These are phyloP conservation scores for Agapostemon virescens DNA, from an alignment of 2,888 invertebrate genomes.

Conservation along the genomic window DNA sequence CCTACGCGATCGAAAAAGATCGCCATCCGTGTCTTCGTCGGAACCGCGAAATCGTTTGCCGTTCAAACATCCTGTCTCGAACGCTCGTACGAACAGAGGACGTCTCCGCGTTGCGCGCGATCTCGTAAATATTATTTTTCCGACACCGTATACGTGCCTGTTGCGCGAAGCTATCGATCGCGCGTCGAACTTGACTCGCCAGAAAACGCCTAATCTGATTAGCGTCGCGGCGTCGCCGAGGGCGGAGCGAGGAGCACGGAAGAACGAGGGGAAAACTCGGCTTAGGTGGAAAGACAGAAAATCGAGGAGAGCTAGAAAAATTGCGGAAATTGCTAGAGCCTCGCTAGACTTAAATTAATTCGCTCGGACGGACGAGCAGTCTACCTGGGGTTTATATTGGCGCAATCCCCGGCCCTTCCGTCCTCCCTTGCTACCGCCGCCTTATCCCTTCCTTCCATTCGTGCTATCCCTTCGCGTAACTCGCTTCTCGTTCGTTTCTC, in stretches of 20 bases:
- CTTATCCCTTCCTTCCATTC: slow-evolving; percentile 18
- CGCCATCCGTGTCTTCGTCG: background rate
- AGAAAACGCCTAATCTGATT: slow-evolving; percentile 68
- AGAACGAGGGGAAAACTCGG: background rate
- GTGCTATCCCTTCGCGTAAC: background rate
- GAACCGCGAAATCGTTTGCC: background rate
- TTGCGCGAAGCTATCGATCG: slow-evolving; percentile 49
- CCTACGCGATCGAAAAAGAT: background rate
- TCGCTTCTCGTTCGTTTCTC: background rate
- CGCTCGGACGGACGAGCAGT: slow-evolving; percentile 67
- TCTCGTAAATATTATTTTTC: background rate
- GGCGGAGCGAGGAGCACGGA: background rate
- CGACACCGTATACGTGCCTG: slow-evolving; percentile 27
- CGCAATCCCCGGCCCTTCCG: slow-evolving; percentile 46
- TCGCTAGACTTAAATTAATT: slow-evolving; percentile 74
- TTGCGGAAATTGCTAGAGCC: slow-evolving; percentile 72
- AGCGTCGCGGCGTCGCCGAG: slow-evolving; percentile 49
- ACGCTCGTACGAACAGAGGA: background rate
- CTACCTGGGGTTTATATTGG: slow-evolving; percentile 64
- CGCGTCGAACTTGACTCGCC: slow-evolving; percentile 41
- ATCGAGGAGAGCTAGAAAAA: slow-evolving; percentile 68
- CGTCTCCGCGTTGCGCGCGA: background rate
- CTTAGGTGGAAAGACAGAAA: slow-evolving; percentile 23
- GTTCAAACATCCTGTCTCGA: background rate
- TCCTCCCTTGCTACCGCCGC: background rate